These are phyloP conservation scores for Halesus radiatus DNA, from an alignment of 1,140 invertebrate genomes.

Conservation along the genomic window DNA sequence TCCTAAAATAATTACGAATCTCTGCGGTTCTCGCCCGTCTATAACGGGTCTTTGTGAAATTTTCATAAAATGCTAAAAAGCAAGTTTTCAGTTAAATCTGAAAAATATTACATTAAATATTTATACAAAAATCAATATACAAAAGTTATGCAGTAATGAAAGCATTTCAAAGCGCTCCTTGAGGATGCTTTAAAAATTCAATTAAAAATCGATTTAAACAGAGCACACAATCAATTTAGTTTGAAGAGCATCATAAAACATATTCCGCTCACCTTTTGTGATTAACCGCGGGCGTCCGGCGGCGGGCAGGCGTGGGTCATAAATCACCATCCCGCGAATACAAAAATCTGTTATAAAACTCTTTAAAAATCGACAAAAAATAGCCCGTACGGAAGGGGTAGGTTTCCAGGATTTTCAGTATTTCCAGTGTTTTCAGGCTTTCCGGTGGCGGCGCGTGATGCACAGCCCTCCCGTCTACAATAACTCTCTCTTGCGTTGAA, in stretches of 20 bases:
- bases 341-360: conserved; percentile 25
- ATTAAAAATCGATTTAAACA: background rate
- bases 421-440: background rate
- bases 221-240: conserved; percentile 14
- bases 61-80: too few species aligned
- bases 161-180: background rate
- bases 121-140: too few species aligned
- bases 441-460: conserved; percentile 44
- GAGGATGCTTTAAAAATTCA: background rate
- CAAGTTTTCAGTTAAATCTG: too few species aligned
- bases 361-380: conserved; percentile 6
- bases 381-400: too few species aligned
- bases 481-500: conserved; percentile 58
- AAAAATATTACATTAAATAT: too few species aligned
- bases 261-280: conserved; percentile 26
- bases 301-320: background rate
- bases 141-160: background rate
- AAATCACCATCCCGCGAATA: conserved; percentile 31
- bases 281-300: conserved; percentile 11
- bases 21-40: too few species aligned
- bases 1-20: too few species aligned
- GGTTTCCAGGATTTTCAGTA: too few species aligned
- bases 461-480: conserved; percentile 53
- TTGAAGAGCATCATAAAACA: conserved; percentile 25
- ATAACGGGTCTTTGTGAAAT: too few species aligned